These are phyloP conservation scores for Percina caprodes DNA, from an alignment of 2,113 vertebrate species.

Conservation along the genomic window DNA sequence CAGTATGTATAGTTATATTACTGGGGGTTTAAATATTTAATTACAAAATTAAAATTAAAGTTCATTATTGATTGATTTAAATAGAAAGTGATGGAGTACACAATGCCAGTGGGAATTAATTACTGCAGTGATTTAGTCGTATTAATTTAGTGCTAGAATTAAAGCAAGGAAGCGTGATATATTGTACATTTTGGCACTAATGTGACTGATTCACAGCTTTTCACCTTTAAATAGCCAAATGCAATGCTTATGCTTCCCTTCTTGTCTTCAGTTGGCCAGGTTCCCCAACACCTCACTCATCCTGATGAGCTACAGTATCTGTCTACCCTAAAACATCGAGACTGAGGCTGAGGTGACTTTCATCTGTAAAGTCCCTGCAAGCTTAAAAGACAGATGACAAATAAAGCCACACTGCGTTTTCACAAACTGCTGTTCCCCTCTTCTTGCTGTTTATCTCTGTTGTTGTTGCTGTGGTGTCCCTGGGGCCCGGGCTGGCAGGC, in stretches of 20 bases:
- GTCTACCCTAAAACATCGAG: conserved; percentile 43
- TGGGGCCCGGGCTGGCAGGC: conserved; percentile 26
- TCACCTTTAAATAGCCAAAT: conserved; percentile 1
- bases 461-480: conserved; percentile 48
- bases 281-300: conserved; percentile 42
- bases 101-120: conserved; percentile 24
- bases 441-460: conserved; percentile 54
- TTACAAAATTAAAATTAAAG: conserved; percentile 41
- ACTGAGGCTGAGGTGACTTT: conserved; percentile 48
- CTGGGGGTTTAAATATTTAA: conserved; percentile 39
- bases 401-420: conserved; percentile 48
- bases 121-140: background rate
- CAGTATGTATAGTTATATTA: background rate
- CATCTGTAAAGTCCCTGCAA: conserved; percentile 52
- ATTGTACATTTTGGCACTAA: conserved; percentile 6
- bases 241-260: background rate
- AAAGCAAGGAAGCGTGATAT: conserved; percentile 3
- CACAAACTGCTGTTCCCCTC: conserved; percentile 42
- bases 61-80: conserved; percentile 49
- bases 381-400: conserved; percentile 61
- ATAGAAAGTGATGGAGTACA: conserved; percentile 18
- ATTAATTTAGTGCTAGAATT: background rate
- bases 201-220: conserved; percentile 4
- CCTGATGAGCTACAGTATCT: conserved; percentile 39
- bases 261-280: conserved; percentile 10